A percentile compares a stretch with the other conserved stretches of the same genome.
Evolutionary conservation across 2,888 invertebrate species (phyloP).

Genomic region (Rhamphomyia laevipes): DNA sequence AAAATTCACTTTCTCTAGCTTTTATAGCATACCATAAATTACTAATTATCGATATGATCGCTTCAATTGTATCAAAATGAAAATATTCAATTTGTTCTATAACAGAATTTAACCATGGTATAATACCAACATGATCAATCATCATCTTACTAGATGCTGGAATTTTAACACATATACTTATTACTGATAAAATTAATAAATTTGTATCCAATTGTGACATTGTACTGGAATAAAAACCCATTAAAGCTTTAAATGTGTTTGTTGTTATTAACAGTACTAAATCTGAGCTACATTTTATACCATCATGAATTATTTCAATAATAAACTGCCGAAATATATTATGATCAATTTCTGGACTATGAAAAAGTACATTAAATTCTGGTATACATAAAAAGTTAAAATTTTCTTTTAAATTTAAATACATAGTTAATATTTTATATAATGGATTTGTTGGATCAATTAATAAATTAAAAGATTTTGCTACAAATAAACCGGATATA

Average conservation of each 20-base stretch:
- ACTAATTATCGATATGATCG: slow-evolving; percentile 30
- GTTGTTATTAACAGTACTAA: slow-evolving; percentile 59
- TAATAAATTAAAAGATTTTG: slow-evolving; percentile 46
- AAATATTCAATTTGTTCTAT: slow-evolving; percentile 30
- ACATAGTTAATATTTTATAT: slow-evolving; percentile 66
- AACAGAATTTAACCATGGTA: slow-evolving; percentile 53
- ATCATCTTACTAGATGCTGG: slow-evolving; percentile 53
- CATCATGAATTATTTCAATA: slow-evolving; percentile 61
- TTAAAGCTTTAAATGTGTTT: slow-evolving; percentile 63
- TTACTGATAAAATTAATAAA: slow-evolving; percentile 52
- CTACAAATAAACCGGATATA: slow-evolving; percentile 31
- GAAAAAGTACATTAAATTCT: slow-evolving; percentile 74
- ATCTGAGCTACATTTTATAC: slow-evolving; percentile 63
- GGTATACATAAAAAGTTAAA: slow-evolving; percentile 72
- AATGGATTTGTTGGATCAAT: slow-evolving; percentile 64
- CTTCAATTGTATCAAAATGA: slow-evolving; percentile 36
- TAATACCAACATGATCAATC: slow-evolving; percentile 53
- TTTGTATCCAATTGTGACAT: slow-evolving; percentile 51
- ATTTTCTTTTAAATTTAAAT: slow-evolving; percentile 62
- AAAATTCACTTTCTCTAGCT: slow-evolving; percentile 23
- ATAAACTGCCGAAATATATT: slow-evolving; percentile 65
- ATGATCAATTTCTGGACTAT: slow-evolving; percentile 61
- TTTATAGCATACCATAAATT: slow-evolving; percentile 33
- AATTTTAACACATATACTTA: slow-evolving; percentile 50
- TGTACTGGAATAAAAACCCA: slow-evolving; percentile 54